phyloP scores from a whole-genome alignment of 2,113 vertebrate species.

The Heptranchias perlo region DNA sequence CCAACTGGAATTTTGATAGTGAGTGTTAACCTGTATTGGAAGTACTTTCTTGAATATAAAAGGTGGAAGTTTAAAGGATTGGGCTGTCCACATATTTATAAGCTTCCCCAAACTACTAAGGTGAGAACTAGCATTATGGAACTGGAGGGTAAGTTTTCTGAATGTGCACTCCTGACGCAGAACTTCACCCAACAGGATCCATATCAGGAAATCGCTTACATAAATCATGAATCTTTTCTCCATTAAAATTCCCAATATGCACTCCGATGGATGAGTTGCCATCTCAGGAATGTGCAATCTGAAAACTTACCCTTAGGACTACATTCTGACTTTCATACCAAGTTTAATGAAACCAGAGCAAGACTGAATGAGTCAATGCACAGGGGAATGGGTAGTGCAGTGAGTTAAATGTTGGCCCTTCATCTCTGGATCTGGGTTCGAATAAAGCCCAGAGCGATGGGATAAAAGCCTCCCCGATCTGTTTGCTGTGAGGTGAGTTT shows the following conservation, averaged over 20 bases:
- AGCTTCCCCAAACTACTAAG: background rate
- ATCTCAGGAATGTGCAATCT: background rate
- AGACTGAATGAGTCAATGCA: background rate
- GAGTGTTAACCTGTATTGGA: background rate
- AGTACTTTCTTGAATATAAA: background rate
- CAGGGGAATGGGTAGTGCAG: background rate
- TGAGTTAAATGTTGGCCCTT: background rate
- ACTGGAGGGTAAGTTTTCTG: background rate
- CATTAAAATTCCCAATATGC: background rate
- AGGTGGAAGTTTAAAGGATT: background rate
- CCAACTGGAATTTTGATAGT: background rate
- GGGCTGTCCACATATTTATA: background rate
- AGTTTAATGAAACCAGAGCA: background rate
- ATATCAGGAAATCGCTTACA: too few species aligned
- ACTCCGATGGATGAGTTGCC: background rate
- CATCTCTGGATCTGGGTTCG: background rate
- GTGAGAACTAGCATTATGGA: background rate
- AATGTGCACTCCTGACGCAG: background rate
- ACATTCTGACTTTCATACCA: background rate
- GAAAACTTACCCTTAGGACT: background rate
- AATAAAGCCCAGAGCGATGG: background rate
- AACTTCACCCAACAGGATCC: background rate
- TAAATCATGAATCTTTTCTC: background rate
- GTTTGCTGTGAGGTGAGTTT: background rate
- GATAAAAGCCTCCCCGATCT: background rate